phyloP scores from a whole-genome alignment of 2,888 invertebrate genomes.

The Scelioninae gen. 2 region DNA sequence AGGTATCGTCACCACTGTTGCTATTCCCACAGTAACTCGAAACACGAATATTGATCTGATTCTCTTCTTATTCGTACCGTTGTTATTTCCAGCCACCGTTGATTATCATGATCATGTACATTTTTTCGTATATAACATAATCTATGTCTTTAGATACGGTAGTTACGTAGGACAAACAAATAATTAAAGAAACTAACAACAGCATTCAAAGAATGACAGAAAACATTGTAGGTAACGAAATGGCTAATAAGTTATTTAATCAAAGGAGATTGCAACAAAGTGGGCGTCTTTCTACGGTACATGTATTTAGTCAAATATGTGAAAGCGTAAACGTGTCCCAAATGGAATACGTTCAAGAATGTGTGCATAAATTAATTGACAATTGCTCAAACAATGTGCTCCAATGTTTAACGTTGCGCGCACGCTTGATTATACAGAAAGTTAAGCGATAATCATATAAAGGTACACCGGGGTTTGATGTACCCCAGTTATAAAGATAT shows the following conservation, averaged over 20 bases:
- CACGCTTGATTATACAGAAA: conserved; percentile 26
- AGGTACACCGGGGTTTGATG: not conserved
- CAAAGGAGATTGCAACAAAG: conserved; percentile 42
- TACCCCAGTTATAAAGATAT: conserved; percentile 6
- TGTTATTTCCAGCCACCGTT: conserved; percentile 10
- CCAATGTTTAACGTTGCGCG: conserved; percentile 51
- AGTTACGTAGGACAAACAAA: conserved; percentile 2
- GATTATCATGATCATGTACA: conserved; percentile 25
- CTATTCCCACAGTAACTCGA: conserved; percentile 32
- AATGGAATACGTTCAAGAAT: conserved; percentile 46
- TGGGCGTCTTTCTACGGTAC: conserved; percentile 39
- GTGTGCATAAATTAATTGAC: conserved; percentile 55
- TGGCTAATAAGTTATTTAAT: conserved; percentile 32
- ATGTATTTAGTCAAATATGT: conserved; percentile 46
- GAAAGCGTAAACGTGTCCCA: conserved; percentile 44
- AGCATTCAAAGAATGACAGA: conserved; percentile 14
- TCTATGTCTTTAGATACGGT: conserved; percentile 22
- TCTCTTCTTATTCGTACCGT: conserved; percentile 21
- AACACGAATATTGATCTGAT: conserved; percentile 17
- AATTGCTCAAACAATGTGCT: conserved; percentile 59
- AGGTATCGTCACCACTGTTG: conserved; percentile 35
- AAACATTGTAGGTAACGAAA: conserved; percentile 10
- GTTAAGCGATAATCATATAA: conserved; percentile 12
- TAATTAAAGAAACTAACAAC: conserved; percentile 4
- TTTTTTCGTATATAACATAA: conserved; percentile 18